Conservation (phyloP, 2,113 vertebrate genomes). For the Lophura nycthemera region DNA sequence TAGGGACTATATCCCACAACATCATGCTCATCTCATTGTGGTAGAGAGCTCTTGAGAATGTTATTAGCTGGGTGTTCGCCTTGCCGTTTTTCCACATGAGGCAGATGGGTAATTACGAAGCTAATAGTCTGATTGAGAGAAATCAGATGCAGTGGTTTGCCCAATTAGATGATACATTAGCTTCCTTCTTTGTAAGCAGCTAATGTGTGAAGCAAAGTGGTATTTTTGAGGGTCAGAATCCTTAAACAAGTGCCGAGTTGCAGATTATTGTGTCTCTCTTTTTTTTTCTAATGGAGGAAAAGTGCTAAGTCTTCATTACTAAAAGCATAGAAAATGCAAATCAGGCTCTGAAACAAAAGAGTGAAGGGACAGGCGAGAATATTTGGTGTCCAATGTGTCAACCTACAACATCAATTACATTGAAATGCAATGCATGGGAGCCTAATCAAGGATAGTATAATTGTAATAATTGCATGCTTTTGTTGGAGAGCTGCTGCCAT, state of each 20-base stretch:
- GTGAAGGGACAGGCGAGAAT: conserved; percentile 90
- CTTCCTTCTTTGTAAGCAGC: conserved; percentile 99
- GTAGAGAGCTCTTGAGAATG: conserved; percentile 99
- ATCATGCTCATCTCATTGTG: conserved; percentile 94
- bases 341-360: conserved; percentile 89
- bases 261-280: conserved; percentile 88
- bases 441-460: conserved; percentile 91
- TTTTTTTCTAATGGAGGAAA: conserved; percentile 93
- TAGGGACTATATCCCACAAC: conserved; percentile 90
- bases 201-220: conserved; percentile 99
- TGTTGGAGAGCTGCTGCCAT: conserved; percentile 87
- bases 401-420: conserved; percentile 95
- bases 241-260: conserved; percentile 94
- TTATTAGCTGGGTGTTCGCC: conserved; percentile 99
- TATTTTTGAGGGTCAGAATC: conserved; percentile 98
- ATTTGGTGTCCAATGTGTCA: conserved; percentile 92
- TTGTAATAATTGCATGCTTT: conserved; percentile 93
- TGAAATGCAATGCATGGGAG: conserved; percentile 90
- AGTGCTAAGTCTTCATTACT: conserved; percentile 98
- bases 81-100: conserved; percentile 95
- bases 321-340: conserved; percentile 94
- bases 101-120: conserved; percentile 99
- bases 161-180: conserved; percentile 99
- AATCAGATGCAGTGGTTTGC: conserved; percentile 99
- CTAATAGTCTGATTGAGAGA: conserved; percentile 99